Conservation (phyloP, 2,797 vertebrate species). For the Periophthalmus magnuspinnatus region DNA sequence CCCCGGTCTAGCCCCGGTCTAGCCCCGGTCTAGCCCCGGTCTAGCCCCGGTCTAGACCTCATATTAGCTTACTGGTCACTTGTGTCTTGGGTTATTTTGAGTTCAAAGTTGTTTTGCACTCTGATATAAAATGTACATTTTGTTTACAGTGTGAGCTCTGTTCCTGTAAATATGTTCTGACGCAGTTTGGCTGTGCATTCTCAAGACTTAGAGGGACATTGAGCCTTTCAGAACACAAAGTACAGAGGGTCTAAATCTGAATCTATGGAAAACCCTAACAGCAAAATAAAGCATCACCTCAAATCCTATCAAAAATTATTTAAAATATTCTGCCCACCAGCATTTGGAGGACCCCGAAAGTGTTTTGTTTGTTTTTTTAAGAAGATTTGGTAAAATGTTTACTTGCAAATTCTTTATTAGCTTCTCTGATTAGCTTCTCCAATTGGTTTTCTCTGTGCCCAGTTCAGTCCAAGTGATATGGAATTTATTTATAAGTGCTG, state of each 20-base stretch:
- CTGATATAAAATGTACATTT: neutral
- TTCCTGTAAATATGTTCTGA: conserved; percentile 1
- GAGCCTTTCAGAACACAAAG: neutral
- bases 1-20: too few species aligned
- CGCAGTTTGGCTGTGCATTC: neutral
- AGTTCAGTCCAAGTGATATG: too few species aligned
- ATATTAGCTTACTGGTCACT: neutral
- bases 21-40: too few species aligned
- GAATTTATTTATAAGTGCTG: too few species aligned
- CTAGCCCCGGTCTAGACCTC: too few species aligned
- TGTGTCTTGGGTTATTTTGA: neutral
- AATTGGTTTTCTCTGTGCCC: too few species aligned
- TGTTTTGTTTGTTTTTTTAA: too few species aligned
- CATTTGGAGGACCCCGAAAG: too few species aligned
- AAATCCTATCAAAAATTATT: neutral
- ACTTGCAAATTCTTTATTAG: too few species aligned
- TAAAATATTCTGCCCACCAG: neutral
- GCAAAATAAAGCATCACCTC: neutral
- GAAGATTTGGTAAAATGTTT: too few species aligned
- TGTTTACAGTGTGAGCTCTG: neutral
- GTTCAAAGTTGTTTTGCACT: neutral
- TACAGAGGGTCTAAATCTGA: neutral
- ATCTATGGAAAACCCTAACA: neutral
- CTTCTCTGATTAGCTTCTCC: too few species aligned
- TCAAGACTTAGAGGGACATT: neutral